Evolutionary conservation across 2,113 vertebrate genomes (phyloP).

Genomic region (Monarcha castaneiventris): DNA sequence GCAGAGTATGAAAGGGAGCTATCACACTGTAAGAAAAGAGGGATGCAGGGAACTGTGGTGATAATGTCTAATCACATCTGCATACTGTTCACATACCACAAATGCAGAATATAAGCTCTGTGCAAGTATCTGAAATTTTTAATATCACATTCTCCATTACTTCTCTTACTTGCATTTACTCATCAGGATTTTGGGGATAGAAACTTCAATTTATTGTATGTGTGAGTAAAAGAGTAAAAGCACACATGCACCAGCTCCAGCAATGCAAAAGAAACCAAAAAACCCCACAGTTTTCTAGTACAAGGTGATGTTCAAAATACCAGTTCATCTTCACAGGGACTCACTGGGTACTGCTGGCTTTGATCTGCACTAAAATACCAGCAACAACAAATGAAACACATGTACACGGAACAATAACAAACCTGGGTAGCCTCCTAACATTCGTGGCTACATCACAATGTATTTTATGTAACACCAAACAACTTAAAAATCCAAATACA

Average conservation of each 20-base stretch:
- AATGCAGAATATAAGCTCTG: background rate
- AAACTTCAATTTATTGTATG: background rate
- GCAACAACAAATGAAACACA: background rate
- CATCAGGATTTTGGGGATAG: background rate
- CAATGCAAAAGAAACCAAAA: background rate
- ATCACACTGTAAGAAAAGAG: background rate
- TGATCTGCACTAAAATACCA: background rate
- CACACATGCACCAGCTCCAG: background rate
- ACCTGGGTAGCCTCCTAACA: background rate
- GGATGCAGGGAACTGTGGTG: background rate
- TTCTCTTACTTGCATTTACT: background rate
- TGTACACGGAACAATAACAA: background rate
- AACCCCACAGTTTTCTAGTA: background rate
- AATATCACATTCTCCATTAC: background rate
- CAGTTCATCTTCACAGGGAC: background rate
- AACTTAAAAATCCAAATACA: background rate
- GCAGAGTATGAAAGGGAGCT: background rate
- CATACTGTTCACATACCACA: background rate
- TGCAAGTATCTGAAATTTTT: background rate
- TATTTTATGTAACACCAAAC: background rate
- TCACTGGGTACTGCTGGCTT: background rate
- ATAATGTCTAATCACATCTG: background rate
- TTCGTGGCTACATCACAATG: background rate
- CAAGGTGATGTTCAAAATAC: background rate
- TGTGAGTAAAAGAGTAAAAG: background rate